Evolutionary conservation across 2,888 invertebrate species (phyloP).

Genomic region (Punctoribates punctum): DNA sequence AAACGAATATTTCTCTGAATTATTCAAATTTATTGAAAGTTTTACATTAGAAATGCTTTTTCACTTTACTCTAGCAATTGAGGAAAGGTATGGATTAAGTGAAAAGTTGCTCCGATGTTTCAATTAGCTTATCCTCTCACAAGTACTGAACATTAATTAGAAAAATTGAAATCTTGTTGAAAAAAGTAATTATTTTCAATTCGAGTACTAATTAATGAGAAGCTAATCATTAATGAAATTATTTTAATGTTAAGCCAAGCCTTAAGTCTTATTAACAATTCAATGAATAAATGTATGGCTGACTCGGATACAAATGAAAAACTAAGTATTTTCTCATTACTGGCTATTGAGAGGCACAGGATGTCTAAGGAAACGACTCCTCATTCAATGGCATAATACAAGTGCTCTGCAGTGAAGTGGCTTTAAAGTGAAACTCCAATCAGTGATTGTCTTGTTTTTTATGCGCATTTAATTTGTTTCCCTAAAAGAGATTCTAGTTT

Average conservation of each 20-base stretch:
- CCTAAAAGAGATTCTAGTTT: not conserved
- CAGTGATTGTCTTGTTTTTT: no score
- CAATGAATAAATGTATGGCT: not conserved
- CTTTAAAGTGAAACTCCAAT: not conserved
- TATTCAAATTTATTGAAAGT: no score
- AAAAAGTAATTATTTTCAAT: not conserved
- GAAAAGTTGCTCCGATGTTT: no score
- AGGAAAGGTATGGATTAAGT: no score
- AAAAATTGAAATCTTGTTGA: not conserved
- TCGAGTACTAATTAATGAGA: not conserved
- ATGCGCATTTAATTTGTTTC: not conserved
- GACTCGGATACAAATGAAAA: not conserved
- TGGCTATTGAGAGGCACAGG: no score
- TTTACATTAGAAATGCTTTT: no score
- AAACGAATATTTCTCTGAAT: no score
- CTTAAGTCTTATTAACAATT: not conserved
- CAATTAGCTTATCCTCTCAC: no score
- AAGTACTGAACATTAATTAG: not conserved
- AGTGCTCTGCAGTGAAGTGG: conserved; percentile 5
- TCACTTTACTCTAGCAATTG: no score
- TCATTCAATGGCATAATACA: no score
- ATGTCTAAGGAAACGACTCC: no score
- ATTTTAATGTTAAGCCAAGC: not conserved
- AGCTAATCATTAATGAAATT: conserved; percentile 7
- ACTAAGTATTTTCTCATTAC: not conserved